phyloP scores from a whole-genome alignment of 2,113 vertebrate genomes.

The Heloderma charlesbogerti region DNA sequence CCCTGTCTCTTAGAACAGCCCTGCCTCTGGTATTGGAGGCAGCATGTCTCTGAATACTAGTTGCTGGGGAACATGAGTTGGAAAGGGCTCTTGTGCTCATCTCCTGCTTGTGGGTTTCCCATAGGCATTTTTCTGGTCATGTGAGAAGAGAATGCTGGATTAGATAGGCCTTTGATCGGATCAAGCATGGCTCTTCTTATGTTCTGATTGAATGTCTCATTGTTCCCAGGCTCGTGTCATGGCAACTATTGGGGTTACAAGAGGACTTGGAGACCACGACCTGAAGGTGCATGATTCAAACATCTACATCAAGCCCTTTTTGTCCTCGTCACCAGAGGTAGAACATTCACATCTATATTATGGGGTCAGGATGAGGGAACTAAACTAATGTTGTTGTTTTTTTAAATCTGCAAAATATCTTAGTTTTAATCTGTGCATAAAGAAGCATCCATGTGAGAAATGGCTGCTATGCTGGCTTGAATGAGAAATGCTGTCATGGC shows the following conservation, averaged over 20 bases:
- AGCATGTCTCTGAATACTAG: no score
- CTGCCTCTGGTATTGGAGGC: no score
- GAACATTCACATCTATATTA: slow-evolving; percentile 26
- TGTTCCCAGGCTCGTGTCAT: slow-evolving; percentile 91
- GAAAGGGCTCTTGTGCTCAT: not conserved
- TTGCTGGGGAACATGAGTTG: no score
- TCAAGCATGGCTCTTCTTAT: not conserved
- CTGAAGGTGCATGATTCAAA: slow-evolving; percentile 97
- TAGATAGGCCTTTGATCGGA: not conserved
- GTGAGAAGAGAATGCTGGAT: not conserved
- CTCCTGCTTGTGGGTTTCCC: not conserved
- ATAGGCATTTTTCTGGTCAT: not conserved
- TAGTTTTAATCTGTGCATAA: slow-evolving; percentile 39
- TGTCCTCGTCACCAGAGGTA: slow-evolving; percentile 97
- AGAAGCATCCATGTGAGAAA: not conserved
- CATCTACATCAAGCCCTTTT: slow-evolving; percentile 98
- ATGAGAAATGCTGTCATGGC: slow-evolving; percentile 37
- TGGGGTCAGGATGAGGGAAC: not conserved
- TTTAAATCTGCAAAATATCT: not conserved
- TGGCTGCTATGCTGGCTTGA: not conserved
- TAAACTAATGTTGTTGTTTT: not conserved
- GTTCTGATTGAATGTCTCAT: slow-evolving; percentile 8
- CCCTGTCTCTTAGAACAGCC: not conserved
- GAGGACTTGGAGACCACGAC: slow-evolving; percentile 97
- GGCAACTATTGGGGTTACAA: slow-evolving; percentile 97